phyloP scores from a whole-genome alignment of 2,797 vertebrate species.

The Leontocebus nigricollis region DNA sequence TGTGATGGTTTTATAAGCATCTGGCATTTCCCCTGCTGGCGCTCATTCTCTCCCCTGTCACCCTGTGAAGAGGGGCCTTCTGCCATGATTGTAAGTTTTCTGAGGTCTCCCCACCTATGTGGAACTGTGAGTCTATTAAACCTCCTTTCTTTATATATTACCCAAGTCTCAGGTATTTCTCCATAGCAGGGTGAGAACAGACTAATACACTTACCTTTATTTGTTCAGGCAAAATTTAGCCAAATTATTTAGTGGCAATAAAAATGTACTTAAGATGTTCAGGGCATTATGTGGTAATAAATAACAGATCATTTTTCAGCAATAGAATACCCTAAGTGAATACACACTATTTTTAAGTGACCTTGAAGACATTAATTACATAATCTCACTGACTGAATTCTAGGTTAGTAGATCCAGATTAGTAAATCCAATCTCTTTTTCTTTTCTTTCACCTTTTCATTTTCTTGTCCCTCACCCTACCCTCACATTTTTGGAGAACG shows the following conservation, averaged over 20 bases:
- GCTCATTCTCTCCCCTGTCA: not conserved
- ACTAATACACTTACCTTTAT: not conserved
- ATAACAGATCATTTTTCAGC: not conserved
- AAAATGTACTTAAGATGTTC: not conserved
- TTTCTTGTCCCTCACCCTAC: not conserved
- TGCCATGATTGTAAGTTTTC: not conserved
- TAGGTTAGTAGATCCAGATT: not conserved
- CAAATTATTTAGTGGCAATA: not conserved
- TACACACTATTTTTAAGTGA: not conserved
- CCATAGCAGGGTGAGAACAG: not conserved
- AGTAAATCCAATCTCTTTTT: not conserved
- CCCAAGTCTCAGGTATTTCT: not conserved
- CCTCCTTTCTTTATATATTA: not conserved
- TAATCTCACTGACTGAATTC: not conserved
- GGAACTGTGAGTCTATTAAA: too few species aligned
- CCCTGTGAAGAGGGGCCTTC: not conserved
- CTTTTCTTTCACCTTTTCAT: not conserved
- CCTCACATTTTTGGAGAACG: not conserved
- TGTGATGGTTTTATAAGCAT: not conserved
- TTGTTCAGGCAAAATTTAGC: not conserved
- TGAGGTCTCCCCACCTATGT: not conserved
- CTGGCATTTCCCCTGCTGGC: not conserved
- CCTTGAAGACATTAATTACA: not conserved
- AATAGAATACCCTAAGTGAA: not conserved
- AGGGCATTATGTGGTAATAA: not conserved